Evolutionary conservation across 2,888 invertebrate genomes (phyloP).

Genomic region (Caenorhabditis virilis): DNA sequence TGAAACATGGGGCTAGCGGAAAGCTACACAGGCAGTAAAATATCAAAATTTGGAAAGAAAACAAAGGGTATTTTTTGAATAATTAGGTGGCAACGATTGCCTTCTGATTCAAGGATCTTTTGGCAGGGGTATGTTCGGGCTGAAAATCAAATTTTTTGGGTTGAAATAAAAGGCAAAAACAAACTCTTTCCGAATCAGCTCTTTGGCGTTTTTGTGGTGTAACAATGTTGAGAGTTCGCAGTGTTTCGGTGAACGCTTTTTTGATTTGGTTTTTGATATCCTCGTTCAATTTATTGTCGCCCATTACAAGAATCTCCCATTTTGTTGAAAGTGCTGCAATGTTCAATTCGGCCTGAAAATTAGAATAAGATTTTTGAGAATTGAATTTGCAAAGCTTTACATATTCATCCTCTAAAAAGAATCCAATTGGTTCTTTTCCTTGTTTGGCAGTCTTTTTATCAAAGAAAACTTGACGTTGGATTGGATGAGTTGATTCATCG

Average conservation of each 20-base stretch:
- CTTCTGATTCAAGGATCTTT: no score
- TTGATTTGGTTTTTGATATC: constrained; percentile 1
- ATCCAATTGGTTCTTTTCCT: constrained; percentile 7
- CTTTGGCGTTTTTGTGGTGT: constrained; percentile 19
- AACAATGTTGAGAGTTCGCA: constrained; percentile 7
- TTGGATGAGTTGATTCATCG: constrained; percentile 21
- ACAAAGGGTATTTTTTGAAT: no score
- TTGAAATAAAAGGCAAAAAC: neutral
- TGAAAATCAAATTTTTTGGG: no score
- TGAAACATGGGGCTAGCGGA: no score
- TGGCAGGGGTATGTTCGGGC: no score
- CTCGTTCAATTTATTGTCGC: constrained; percentile 8
- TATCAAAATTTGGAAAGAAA: no score
- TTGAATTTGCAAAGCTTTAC: neutral
- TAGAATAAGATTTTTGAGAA: neutral
- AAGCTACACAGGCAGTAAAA: no score
- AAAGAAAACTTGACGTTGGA: constrained; percentile 23
- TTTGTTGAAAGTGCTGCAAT: constrained; percentile 19
- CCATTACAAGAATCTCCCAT: constrained; percentile 32
- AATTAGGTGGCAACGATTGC: no score
- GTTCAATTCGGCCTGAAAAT: constrained; percentile 10
- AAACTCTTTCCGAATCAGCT: neutral
- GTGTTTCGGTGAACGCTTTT: constrained; percentile 5
- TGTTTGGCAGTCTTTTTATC: constrained; percentile 11
- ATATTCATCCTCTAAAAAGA: constrained; percentile 17